These are phyloP conservation scores for Onychomys arenicola DNA, from an alignment of 2,797 vertebrate genomes.

Conservation along the genomic window DNA sequence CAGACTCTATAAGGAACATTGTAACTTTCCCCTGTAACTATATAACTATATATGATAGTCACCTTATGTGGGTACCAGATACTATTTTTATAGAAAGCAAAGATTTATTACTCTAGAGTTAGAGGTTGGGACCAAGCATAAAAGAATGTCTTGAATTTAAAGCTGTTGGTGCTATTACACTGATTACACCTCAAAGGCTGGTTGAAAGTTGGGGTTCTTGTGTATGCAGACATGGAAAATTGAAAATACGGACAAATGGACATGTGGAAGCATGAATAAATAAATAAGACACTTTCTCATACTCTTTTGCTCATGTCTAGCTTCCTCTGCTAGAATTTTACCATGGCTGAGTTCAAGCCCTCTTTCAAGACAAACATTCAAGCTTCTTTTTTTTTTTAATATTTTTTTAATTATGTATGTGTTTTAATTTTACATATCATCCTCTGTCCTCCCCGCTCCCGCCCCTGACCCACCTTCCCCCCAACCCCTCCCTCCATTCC, in stretches of 20 bases:
- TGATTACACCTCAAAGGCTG: background rate
- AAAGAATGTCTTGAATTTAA: background rate
- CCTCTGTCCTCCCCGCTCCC: too few relatives aligned
- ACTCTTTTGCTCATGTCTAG: background rate
- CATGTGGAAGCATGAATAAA: background rate
- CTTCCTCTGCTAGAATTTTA: background rate
- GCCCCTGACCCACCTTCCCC: too few relatives aligned
- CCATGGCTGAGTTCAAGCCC: background rate
- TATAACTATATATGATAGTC: background rate
- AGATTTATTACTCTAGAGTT: background rate
- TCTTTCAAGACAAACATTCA: background rate
- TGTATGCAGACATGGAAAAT: background rate
- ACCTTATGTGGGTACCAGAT: background rate
- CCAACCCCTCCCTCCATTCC: too few relatives aligned
- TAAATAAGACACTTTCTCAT: background rate
- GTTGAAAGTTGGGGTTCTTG: background rate
- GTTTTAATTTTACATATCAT: too few relatives aligned
- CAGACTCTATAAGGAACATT: background rate
- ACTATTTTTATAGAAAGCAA: slow-evolving; percentile 1
- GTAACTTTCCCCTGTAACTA: background rate
- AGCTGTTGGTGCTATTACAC: background rate
- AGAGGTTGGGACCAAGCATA: background rate
- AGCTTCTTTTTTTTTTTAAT: background rate
- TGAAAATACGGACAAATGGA: background rate
- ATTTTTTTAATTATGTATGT: too few relatives aligned